These are phyloP conservation scores for Trichechus manatus DNA, from an alignment of 2,113 vertebrate genomes.

Conservation along the genomic window DNA sequence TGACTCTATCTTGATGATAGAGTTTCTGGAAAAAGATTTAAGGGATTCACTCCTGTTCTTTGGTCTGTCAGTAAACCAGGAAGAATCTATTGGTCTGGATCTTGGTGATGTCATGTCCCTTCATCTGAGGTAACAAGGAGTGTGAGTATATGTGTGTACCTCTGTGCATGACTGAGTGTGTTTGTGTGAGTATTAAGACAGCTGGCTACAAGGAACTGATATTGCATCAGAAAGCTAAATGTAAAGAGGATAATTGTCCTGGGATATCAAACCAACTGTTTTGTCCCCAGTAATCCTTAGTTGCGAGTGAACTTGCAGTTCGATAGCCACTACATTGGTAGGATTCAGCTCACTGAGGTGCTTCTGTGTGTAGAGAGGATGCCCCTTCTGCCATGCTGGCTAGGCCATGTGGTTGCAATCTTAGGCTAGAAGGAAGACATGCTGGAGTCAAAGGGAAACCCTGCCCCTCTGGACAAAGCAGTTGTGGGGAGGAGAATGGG, in stretches of 20 bases:
- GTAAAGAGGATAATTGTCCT: background rate
- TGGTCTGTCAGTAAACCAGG: background rate
- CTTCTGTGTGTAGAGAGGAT: background rate
- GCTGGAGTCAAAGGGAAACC: background rate
- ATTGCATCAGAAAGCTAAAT: background rate
- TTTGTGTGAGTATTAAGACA: background rate
- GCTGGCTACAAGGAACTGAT: background rate
- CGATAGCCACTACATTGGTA: background rate
- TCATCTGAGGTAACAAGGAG: background rate
- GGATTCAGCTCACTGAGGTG: background rate
- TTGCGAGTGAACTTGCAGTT: background rate
- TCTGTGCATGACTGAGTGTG: background rate
- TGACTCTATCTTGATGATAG: background rate
- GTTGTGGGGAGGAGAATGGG: background rate
- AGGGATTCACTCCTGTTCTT: background rate
- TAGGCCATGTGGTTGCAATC: background rate
- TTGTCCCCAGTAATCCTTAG: background rate
- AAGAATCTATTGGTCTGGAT: background rate
- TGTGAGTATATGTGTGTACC: background rate
- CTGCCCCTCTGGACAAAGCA: background rate
- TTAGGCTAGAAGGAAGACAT: background rate
- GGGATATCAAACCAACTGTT: background rate
- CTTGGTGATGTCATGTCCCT: background rate
- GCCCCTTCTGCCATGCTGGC: background rate
- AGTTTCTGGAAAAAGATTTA: constrained; percentile 37